Base-by-base conservation (phyloP, 2,797 vertebrate species). In the Coilia nasus region DNA sequence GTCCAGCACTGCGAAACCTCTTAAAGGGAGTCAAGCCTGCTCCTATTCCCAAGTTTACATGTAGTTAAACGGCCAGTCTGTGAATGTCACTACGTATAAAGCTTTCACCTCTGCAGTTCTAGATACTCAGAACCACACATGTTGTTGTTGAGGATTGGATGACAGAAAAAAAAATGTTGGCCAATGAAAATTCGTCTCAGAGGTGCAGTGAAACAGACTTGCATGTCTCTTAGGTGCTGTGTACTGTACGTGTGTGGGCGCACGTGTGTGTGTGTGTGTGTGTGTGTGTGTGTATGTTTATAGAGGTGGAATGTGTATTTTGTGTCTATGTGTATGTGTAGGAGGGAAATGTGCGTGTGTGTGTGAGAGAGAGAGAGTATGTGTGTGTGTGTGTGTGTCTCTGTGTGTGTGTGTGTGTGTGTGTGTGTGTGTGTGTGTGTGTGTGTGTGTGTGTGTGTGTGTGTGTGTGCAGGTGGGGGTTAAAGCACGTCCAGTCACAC, bases 401-500 rank as follows among this genome's bases (percentile, higher is more conserved):
- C 12, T 15, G 56, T 12, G 15, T 57, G 56, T 21, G 17, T 21
- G 57, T 21, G 1, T 59, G 57, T 59, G 17, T 64, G 60, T 64
- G 60, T 64, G 60, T 25, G 6, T 25, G 60, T 11, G 21, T 64
- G 60, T 64, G 60, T 64, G 60, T 64, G 60, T 67, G 28, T 71
- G 64, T 71, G 64, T 71, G 28, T 35, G 11, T 71, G 64, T 35
- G 25, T 71, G 67, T 75, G 67, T 75, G 67, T 75, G 31, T 19
- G 67, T 54, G 46, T 56, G 64, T 35, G 64, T n/a, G 81, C 41
- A 41, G 41, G 85, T 80, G 6, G 28, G 67, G 35, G 28, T 75
- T 28, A 75, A 75, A 35, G 67, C 67, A 75, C 67, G 31, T 47
- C 19, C 15, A 87, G 90, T 84, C 87, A 82, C 44, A 85, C 85